These are phyloP conservation scores for Progne subis DNA, from an alignment of 2,113 vertebrate genomes.

Conservation along the genomic window DNA sequence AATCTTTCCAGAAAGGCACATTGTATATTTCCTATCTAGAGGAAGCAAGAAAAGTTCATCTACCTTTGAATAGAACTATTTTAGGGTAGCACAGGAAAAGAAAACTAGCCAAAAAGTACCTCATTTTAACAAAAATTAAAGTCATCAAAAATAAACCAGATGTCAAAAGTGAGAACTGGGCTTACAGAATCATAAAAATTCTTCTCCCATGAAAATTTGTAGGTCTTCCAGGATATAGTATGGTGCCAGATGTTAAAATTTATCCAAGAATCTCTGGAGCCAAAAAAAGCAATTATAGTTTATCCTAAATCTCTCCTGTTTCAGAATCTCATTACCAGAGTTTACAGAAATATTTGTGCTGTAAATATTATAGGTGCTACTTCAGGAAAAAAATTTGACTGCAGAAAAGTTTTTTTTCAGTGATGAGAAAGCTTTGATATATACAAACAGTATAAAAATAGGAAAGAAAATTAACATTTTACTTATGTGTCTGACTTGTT, in stretches of 20 bases:
- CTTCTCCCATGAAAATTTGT: background rate
- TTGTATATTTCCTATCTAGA: background rate
- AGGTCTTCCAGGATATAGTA: background rate
- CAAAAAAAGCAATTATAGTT: slow-evolving; percentile 22
- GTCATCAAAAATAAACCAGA: background rate
- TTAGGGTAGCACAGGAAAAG: background rate
- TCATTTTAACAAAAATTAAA: background rate
- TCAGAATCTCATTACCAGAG: slow-evolving; percentile 31
- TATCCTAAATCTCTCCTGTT: slow-evolving; percentile 16
- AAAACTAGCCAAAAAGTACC: background rate
- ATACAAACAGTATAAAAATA: background rate
- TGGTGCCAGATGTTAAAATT: slow-evolving; percentile 19
- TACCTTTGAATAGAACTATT: background rate
- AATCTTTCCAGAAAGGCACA: background rate
- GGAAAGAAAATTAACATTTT: background rate
- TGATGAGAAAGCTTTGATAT: background rate
- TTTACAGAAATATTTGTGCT: slow-evolving; percentile 18
- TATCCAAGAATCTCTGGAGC: slow-evolving; percentile 33
- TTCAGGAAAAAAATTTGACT: background rate
- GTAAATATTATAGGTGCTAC: background rate
- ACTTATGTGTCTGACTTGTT: background rate
- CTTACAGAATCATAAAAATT: background rate
- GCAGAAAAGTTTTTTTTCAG: background rate
- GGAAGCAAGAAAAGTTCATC: background rate
- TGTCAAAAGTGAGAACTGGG: background rate